Percentiles rank a stretch among this genome's conserved stretches.
These are phyloP conservation scores for Heliconius hermathena DNA, from an alignment of 1,140 invertebrate species.

Conservation along the genomic window DNA sequence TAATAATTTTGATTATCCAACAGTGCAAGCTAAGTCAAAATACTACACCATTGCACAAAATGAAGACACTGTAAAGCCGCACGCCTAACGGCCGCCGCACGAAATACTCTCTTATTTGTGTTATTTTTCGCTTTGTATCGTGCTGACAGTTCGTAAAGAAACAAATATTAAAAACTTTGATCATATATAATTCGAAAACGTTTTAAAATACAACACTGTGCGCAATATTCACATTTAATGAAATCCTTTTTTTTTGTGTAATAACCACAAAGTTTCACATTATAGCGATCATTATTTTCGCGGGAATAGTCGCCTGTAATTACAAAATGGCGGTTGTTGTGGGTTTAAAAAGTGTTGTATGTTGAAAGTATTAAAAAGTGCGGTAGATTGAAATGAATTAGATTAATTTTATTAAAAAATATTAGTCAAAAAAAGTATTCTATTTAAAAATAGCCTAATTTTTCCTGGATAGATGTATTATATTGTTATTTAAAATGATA, in stretches of 20 bases:
- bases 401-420: no score
- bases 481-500: no score
- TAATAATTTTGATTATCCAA: background rate
- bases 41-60: background rate
- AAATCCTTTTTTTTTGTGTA: conserved; percentile 22
- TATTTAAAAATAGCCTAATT: no score
- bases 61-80: background rate
- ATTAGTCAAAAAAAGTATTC: no score
- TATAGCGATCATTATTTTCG: conserved; percentile 36
- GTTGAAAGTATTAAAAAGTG: background rate
- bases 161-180: conserved; percentile 11
- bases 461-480: no score
- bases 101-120: background rate
- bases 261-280: conserved; percentile 35
- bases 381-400: no score
- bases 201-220: conserved; percentile 1
- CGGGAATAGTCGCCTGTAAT: conserved; percentile 29
- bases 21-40: background rate
- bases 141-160: background rate
- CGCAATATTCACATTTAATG: background rate
- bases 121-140: conserved; percentile 5
- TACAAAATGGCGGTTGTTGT: conserved; percentile 34
- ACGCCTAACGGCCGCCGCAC: background rate
- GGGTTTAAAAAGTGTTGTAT: background rate
- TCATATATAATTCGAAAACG: conserved; percentile 14